Base-by-base conservation (phyloP, 1,140 invertebrate species). In the Trachelipus rathkii region DNA sequence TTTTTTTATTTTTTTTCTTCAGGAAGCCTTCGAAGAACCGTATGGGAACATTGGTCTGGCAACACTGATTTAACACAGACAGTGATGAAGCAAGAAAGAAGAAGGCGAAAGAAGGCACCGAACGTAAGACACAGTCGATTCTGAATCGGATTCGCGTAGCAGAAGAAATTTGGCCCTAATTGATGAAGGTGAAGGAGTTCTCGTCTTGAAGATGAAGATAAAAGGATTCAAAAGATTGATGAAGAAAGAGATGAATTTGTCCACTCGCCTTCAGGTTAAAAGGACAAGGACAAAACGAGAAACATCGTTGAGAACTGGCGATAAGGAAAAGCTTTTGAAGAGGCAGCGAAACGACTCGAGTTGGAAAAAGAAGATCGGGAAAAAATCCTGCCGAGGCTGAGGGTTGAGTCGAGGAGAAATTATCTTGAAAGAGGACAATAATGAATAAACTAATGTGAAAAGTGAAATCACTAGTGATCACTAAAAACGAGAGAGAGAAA, bases 381-480 rank as follows among this genome's bases (percentile, higher is more conserved):
- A 70, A 93, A 93, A 85, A 88, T 97, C 68, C 87, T 98, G 68
- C 95, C 95, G 13, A 92, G 93, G 82, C 84, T 99, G 10, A 87
- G 97, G 71, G 87, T 96, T 21, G 92, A 98, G 84, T 98, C 96
- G 0, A 89, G 97, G 45, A 87, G 95, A 73, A 92, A 95, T 83
- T 99, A 99, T 86, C 88, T 99, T 77, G 92, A 93, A 81, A 99
- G 98, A 85, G 88, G 97, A 72, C 96, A 98, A 87, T 74, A 96
- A 99, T 83, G 99, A 99, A 88, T 89, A 98, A 60, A 88, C 91
- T 15, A 96, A 99, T 84, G 86, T 99, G 50, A 96, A 98, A 87
- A 92, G 90, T 23, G 95, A 97, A 84, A 94, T 99, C 73, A 84
- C 90, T n/a, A 97, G 99, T 85, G 97, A 99, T 87, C 95, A 98